phyloP scores from a whole-genome alignment of 2,113 vertebrate species.

The Pomatorhinus ruficollis region DNA sequence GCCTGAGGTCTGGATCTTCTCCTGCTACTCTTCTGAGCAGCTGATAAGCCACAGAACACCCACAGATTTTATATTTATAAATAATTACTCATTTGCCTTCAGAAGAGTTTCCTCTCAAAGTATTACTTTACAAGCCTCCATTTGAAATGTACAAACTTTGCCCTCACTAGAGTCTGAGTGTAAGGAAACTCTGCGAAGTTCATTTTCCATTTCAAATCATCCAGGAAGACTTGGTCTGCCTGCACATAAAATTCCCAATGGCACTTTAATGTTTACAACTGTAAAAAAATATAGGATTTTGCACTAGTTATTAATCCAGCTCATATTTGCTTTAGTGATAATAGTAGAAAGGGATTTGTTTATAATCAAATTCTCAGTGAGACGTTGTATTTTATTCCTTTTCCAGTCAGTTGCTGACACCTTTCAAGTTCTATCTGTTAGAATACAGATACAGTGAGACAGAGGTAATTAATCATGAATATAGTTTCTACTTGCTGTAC shows the following conservation, averaged over 20 bases:
- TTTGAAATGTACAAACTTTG: not conserved
- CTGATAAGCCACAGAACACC: not conserved
- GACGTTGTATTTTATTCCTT: not conserved
- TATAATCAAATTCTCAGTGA: not conserved
- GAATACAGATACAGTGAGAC: not conserved
- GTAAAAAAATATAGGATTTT: not conserved
- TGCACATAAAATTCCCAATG: not conserved
- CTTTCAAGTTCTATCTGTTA: not conserved
- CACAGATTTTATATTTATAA: slow-evolving; percentile 28
- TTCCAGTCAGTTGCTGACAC: not conserved
- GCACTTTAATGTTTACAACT: not conserved
- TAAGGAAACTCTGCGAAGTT: not conserved
- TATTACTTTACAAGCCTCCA: not conserved
- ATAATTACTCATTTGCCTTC: slow-evolving; percentile 3
- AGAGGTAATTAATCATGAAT: not conserved
- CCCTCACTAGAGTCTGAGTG: not conserved
- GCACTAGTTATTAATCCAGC: not conserved
- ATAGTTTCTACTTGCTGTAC: not conserved
- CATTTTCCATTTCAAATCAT: not conserved
- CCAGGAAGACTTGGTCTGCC: not conserved
- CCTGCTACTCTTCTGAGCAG: not conserved
- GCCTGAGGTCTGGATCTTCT: not conserved
- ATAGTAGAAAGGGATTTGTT: not conserved
- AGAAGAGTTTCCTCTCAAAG: not conserved
- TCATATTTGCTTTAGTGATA: not conserved